Percentiles rank a stretch among this genome's conserved stretches.
Conservation (phyloP, 2,888 invertebrate species). For the Yponomeuta plumbellus region DNA sequence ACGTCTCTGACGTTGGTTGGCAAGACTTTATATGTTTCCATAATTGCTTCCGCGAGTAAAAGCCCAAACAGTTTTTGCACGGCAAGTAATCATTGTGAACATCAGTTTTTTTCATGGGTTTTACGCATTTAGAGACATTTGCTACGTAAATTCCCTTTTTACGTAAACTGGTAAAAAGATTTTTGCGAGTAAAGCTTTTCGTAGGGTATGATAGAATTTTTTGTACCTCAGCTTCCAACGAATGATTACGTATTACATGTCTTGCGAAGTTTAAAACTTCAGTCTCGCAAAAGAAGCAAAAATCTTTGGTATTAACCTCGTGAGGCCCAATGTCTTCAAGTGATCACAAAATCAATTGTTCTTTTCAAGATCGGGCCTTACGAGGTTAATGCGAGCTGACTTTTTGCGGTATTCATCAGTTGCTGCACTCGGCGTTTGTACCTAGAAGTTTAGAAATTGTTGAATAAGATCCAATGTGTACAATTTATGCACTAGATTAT, state of each 20-base stretch:
- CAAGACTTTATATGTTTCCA: conserved; percentile 28
- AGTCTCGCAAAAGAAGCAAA: conserved; percentile 26
- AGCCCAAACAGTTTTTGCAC: conserved; percentile 28
- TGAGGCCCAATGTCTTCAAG: too few relatives aligned
- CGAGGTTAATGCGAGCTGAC: too few relatives aligned
- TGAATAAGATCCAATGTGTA: too few relatives aligned
- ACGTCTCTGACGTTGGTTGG: conserved; percentile 22
- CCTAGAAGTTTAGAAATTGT: too few relatives aligned
- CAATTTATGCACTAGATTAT: too few relatives aligned
- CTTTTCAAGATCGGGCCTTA: too few relatives aligned
- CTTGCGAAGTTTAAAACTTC: conserved; percentile 29
- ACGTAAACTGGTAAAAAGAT: conserved; percentile 25
- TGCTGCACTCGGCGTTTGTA: too few relatives aligned
- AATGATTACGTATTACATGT: conserved; percentile 27
- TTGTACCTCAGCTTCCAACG: conserved; percentile 26
- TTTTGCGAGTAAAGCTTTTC: conserved; percentile 24
- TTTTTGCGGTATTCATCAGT: too few relatives aligned
- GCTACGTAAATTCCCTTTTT: conserved; percentile 31
- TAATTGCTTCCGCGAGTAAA: conserved; percentile 27
- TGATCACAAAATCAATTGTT: too few relatives aligned
- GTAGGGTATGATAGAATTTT: conserved; percentile 23
- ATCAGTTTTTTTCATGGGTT: conserved; percentile 28
- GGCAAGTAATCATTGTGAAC: conserved; percentile 26
- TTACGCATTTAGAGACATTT: conserved; percentile 27
- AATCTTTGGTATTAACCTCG: too few relatives aligned